Evolutionary conservation across 92 coral and sea anemone genomes (phyloP), one percentile per base, ranked within the genome.

Genomic region (Desmophyllum pertusum): DNA sequence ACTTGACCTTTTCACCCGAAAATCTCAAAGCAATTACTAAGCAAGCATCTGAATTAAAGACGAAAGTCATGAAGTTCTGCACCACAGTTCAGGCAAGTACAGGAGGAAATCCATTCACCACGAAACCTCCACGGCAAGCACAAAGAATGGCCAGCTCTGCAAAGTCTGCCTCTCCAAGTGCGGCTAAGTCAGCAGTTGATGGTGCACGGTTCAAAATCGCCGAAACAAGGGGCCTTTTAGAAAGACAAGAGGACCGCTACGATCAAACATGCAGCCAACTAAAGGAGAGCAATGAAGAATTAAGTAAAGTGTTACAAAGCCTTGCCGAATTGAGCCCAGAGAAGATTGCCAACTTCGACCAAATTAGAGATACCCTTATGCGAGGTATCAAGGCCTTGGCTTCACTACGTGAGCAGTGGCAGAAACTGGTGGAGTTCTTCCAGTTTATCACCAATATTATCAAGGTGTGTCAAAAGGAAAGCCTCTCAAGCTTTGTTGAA

Each of bases 351-450:
- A 19, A 82, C 71, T 72, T 82, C 21, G 79, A 82, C 41, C 45
- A 82, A 62, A 82, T 72, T 14, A 71, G 73, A 70, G 71, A 72
- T 10, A 82, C 79, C 27, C 70, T 82, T 31, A 82, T 7, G 11
- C 10, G 17, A 42, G 86, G 86, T 23, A 72, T 71, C 55, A 72
- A 55, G 3, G 86, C 86, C 61, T 63, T 82, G 40, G 86, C 79
- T 23, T 43, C 59, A 1, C 57, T 82, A 8, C 78, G 86, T 19
- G 86, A 70, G 23, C 69, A 73, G 86, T 82, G 86, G 86, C 78
- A 73, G 71, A 82, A 82, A 70, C 70, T 82, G 79, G 86, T 82
- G 59, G 78, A 73, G 71, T 82, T 72, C 70, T 82, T 82, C 79
- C 86, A 82, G 79, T 27, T 27, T 13, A 57, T 82, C 30, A 70